Evolutionary conservation across 2,113 vertebrate species (phyloP).

Genomic region (Kobus ellipsiprymnus): DNA sequence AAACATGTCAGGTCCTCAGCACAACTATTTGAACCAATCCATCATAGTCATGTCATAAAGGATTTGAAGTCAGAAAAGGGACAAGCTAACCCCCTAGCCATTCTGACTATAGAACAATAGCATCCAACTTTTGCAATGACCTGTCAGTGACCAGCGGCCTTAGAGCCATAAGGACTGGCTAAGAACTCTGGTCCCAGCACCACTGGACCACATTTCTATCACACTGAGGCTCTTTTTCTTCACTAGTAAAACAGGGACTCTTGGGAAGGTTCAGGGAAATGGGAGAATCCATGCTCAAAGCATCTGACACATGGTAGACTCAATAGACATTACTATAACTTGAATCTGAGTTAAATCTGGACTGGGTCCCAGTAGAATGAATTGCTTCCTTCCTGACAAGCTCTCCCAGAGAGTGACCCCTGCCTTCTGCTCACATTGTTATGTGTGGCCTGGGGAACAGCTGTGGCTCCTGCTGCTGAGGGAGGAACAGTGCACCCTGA

Average conservation of each 20-base stretch:
- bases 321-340: not conserved
- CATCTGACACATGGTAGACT: not conserved
- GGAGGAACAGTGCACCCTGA: not conserved
- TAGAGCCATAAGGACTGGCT: no score
- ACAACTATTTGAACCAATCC: not conserved
- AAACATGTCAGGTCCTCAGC: not conserved
- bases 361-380: not conserved
- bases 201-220: rapidly evolving
- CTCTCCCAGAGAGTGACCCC: not conserved
- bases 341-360: not conserved
- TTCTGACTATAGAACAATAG: no score
- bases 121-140: no score
- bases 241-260: not conserved
- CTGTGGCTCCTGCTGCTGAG: not conserved
- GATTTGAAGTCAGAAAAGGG: not conserved
- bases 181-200: not conserved
- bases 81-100: rapidly evolving
- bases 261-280: not conserved
- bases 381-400: not conserved
- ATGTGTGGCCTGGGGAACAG: not conserved
- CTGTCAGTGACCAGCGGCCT: not conserved
- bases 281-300: not conserved
- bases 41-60: not conserved
- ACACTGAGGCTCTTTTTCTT: no score
- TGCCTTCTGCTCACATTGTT: not conserved